Base-by-base conservation (phyloP, 1,140 invertebrate species). In the Yoshiicerus persimilis region DNA sequence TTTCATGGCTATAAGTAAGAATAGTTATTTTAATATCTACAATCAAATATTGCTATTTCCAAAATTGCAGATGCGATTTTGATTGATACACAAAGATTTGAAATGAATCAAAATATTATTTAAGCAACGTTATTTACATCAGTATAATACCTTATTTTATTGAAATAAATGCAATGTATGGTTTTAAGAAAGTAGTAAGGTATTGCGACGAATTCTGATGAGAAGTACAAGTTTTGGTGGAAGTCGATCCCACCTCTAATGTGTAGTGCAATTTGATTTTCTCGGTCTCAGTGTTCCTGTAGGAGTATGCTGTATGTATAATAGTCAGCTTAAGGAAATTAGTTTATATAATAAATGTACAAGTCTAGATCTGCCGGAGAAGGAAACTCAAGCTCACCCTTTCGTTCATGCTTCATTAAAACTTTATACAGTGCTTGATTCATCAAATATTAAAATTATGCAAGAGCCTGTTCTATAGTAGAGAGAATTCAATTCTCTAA, bases 401-500 rank as follows among this genome's bases (percentile, higher is more conserved):
- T 38, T 32, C 23, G 20, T 80, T 80, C 75, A 34, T 80, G 30
- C 75, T 80, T 80, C 75, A 80, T 80, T 80, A 80, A 80, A 80
- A 80, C 75, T 80, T 80, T 80, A 77, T 77, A 80, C 34, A 80
- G 32, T 80, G 75, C 75, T 80, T 36, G 75, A 38, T 80, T 80
- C 32, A 80, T 80, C 75, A 80, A 80, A 80, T 80, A 80, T 80
- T 80, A 80, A 80, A 80, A 80, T 80, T 80, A 80, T 80, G 75
- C 75, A 80, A 36, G 75, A 34, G 34, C 16, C 64, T 16, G 27
- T 25, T 27, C 64, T 27, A 70, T 25, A 27, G 64, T 70, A 30
- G 11, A 80, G 32, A 80, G 75, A 80, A 80, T 10, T 80, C 16
- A 34, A 38, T 30, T 80, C 32, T 38, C 23, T 6, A 70, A 70